Evolutionary conservation across 2,797 vertebrate genomes (phyloP).

Genomic region (Thamnophis elegans): DNA sequence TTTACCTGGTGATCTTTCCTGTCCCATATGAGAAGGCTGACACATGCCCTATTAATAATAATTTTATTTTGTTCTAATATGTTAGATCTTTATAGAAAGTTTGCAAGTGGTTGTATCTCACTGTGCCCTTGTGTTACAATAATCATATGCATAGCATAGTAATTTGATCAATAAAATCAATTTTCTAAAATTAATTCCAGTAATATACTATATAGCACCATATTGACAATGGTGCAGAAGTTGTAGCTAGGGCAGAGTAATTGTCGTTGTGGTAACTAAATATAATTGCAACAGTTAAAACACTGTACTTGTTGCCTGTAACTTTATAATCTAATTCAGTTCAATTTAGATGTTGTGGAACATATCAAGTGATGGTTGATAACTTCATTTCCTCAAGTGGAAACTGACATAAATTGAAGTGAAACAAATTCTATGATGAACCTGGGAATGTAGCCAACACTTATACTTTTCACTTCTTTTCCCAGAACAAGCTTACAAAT

Average conservation of each 20-base stretch:
- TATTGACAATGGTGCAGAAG: neutral
- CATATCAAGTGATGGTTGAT: neutral
- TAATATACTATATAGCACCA: neutral
- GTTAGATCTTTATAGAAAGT: neutral
- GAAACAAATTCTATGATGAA: neutral
- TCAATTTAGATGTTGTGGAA: neutral
- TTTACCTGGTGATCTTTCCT: neutral
- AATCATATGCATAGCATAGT: neutral
- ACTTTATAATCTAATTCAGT: neutral
- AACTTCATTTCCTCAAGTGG: neutral
- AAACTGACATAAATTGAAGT: neutral
- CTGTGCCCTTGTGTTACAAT: neutral
- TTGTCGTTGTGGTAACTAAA: neutral
- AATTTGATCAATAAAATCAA: neutral
- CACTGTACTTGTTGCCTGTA: neutral
- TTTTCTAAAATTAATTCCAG: neutral
- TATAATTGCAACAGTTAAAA: neutral
- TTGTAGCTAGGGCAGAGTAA: neutral
- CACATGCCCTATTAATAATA: neutral
- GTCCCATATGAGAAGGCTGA: neutral
- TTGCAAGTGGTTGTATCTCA: neutral
- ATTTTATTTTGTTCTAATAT: constrained; percentile 9
- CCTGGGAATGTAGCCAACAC: neutral
- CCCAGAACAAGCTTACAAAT: neutral
- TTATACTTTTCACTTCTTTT: neutral